Evolutionary conservation across 2,113 vertebrate species (phyloP).

Genomic region (Melanocharis versteri): DNA sequence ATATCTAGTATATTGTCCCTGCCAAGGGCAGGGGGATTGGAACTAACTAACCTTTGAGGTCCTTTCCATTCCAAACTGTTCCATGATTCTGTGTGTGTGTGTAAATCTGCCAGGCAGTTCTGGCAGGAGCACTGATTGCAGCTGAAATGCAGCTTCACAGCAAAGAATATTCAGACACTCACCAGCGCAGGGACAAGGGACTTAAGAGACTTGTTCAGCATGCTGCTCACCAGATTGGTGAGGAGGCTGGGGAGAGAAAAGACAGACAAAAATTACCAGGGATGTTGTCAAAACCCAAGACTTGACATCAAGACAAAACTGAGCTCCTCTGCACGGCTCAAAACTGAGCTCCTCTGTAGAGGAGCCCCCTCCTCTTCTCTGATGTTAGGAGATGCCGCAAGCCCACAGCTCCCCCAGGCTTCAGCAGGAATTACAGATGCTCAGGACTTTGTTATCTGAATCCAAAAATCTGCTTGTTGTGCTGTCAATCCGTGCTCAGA

Average conservation of each 20-base stretch:
- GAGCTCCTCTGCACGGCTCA: fast-evolving
- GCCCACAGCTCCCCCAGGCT: slow-evolving; percentile 1
- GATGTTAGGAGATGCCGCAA: neutral
- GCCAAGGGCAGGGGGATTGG: neutral
- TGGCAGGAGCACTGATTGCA: neutral
- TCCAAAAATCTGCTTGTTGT: neutral
- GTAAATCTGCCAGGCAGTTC: neutral
- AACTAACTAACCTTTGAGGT: neutral
- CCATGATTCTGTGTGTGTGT: neutral
- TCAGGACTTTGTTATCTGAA: neutral
- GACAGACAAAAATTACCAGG: neutral
- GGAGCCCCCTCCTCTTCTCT: neutral
- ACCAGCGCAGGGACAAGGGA: neutral
- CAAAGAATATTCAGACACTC: neutral
- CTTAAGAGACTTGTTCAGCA: neutral
- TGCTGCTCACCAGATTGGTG: neutral
- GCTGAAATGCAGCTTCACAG: neutral
- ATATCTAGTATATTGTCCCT: neutral
- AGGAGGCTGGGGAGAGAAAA: slow-evolving; percentile 1
- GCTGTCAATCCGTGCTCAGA: neutral
- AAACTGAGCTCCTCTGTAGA: neutral
- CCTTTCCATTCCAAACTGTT: neutral
- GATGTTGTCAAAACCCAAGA: neutral
- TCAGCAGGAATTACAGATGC: neutral
- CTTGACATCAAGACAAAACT: neutral